phyloP scores from a whole-genome alignment of 1,140 invertebrate genomes.

The Trichonephila clavata region DNA sequence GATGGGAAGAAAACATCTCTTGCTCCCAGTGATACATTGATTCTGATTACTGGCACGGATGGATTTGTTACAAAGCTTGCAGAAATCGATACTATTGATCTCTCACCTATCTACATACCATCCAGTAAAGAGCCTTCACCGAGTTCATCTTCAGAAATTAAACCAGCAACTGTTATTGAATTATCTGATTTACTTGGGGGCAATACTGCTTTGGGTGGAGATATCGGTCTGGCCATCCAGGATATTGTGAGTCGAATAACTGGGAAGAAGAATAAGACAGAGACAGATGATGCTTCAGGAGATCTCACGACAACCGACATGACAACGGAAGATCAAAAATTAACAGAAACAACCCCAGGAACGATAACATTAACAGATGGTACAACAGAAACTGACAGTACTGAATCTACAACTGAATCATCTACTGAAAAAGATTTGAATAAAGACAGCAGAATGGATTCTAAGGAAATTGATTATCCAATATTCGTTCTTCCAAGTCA shows the following conservation, averaged over 20 bases:
- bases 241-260: slow-evolving; percentile 78
- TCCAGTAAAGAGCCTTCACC: neutral
- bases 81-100: slow-evolving; percentile 47
- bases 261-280: slow-evolving; percentile 66
- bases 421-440: neutral
- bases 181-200: slow-evolving; percentile 78
- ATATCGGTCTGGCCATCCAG: slow-evolving; percentile 78
- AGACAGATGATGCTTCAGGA: neutral
- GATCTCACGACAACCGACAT: neutral
- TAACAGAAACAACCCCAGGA: slow-evolving; percentile 32
- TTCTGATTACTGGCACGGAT: slow-evolving; percentile 76
- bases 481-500: slow-evolving; percentile 49
- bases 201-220: slow-evolving; percentile 76
- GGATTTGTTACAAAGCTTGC: slow-evolving; percentile 74
- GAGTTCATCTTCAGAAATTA: slow-evolving; percentile 69
- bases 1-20: slow-evolving; percentile 75
- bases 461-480: slow-evolving; percentile 67
- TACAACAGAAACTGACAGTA: neutral
- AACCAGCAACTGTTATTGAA: slow-evolving; percentile 79
- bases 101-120: slow-evolving; percentile 58
- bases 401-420: neutral
- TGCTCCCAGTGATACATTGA: slow-evolving; percentile 64
- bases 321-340: slow-evolving; percentile 43
- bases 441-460: neutral
- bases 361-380: neutral